Evolutionary conservation across 2,888 invertebrate genomes (phyloP), one percentile per base, ranked within the genome.

Genomic region (Ellobium chinense): DNA sequence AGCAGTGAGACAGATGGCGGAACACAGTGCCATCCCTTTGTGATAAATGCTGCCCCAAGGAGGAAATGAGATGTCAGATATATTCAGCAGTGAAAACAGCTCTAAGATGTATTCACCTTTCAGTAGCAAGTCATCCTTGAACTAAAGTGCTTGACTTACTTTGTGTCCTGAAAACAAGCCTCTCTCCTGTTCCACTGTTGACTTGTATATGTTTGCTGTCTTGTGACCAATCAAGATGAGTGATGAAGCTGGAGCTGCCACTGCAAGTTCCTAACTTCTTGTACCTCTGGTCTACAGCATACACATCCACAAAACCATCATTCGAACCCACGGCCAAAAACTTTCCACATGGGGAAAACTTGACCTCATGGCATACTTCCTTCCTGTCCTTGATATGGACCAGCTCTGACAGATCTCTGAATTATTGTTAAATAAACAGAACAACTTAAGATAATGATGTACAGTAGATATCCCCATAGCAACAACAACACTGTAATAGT

Each of bases 181-280:
- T 84, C 81, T 93, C 92, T 2, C 91, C 92, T 37, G 92, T 93
- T 2, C 92, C 93, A 84, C 92, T 92, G 87, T 93, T 93, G 60
- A 92, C 92, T 86, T 93, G 92, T 39, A 93, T 85, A 83, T 92
- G 92, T 80, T 91, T 90, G 84, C 92, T 91, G 85, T 93, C 92
- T 63, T 89, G 89, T 0, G 93, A 92, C 94, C 94, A 94, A 87
- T 94, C 94, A n/a, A 94, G 78, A 84, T 93, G 93, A 0, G 93
- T 93, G 82, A 93, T 93, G 85, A 93, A 93, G 84, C 92, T 93
- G n/a, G 92, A 92, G 82, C 87, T 92, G 2, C 93, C 93, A 1
- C 88, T 84, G 81, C 93, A 93, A 9, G 90, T 89, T 5, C 92
- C 91, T 12, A 92, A 89, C n/a, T 88, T 85, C 84, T 91, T 91